These are phyloP conservation scores for Crypturellus undulatus DNA, from an alignment of 2,113 vertebrate species.

Conservation along the genomic window DNA sequence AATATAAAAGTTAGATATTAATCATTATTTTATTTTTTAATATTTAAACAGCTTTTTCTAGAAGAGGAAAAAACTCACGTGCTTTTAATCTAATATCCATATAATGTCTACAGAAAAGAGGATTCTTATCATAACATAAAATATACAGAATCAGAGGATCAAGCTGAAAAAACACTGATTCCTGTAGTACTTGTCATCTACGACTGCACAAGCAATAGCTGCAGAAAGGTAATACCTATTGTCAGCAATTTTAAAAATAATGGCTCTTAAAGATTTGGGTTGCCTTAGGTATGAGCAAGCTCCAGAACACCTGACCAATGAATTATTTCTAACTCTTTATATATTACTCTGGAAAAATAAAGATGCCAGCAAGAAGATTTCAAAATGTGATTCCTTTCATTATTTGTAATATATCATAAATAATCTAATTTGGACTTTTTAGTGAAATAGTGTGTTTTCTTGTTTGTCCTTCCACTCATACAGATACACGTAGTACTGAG, in stretches of 20 bases:
- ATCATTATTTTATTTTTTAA: neutral
- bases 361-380: fast-evolving
- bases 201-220: neutral
- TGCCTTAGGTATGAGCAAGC: neutral
- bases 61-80: neutral
- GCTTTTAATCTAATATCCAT: neutral
- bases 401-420: neutral
- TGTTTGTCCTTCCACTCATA: neutral
- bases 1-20: neutral
- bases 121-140: neutral
- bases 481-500: neutral
- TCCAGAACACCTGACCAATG: neutral
- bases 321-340: neutral
- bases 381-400: neutral
- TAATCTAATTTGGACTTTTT: neutral
- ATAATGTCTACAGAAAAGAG: neutral
- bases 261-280: neutral
- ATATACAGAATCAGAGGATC: neutral
- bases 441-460: neutral
- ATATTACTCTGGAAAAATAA: neutral
- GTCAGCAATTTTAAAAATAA: neutral
- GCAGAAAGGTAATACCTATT: neutral
- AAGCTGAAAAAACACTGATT: neutral
- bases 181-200: neutral
- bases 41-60: neutral